Conservation (phyloP, 2,113 vertebrate species). For the Emydura subglobosa region DNA sequence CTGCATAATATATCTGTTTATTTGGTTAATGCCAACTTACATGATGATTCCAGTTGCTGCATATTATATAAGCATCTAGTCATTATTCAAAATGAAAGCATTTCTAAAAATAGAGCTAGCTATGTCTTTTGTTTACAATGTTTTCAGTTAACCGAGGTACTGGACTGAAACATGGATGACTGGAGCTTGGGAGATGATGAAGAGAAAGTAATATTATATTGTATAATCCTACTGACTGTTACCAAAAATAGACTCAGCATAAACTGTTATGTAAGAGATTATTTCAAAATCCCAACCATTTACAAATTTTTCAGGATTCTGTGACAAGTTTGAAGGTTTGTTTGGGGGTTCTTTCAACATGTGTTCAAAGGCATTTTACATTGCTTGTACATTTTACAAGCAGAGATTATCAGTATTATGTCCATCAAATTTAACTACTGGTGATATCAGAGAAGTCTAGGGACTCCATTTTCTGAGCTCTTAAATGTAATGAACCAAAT, state of each 20-base stretch:
- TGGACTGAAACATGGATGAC: neutral
- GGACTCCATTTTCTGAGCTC: neutral
- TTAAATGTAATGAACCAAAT: neutral
- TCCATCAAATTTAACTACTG: neutral
- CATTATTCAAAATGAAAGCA: neutral
- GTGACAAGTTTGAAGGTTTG: neutral
- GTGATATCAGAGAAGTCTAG: neutral
- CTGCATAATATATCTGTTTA: neutral
- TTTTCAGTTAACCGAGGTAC: neutral
- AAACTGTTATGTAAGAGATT: slow-evolving; percentile 1
- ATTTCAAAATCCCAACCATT: neutral
- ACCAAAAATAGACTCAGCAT: slow-evolving; percentile 18
- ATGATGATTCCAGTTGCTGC: neutral
- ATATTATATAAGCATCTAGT: neutral
- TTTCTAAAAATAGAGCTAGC: neutral
- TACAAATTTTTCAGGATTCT: neutral
- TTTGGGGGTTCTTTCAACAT: neutral
- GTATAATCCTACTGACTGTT: neutral
- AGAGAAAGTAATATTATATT: neutral
- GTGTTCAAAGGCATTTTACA: neutral
- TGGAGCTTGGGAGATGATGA: neutral
- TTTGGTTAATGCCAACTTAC: neutral
- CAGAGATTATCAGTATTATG: neutral
- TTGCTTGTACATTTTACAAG: neutral
- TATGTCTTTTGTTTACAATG: neutral